Evolutionary conservation across 2,113 vertebrate genomes (phyloP).

Genomic region (Tiliqua scincoides): DNA sequence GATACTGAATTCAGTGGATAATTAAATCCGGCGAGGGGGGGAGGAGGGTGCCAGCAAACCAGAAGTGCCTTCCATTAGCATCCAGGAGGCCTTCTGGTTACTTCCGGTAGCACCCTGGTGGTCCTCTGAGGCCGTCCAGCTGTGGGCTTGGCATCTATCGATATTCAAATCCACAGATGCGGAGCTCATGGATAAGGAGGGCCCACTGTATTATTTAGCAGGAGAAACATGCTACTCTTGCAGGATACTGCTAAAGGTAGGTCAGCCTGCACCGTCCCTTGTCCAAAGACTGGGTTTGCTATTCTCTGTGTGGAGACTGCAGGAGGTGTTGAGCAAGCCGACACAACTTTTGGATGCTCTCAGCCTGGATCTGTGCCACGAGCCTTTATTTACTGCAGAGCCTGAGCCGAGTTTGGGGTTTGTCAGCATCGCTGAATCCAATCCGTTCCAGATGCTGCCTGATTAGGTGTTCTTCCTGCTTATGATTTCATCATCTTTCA

Average conservation of each 20-base stretch:
- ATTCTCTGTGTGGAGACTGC: background rate
- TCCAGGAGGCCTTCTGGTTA: too few species aligned
- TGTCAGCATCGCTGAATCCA: constrained; percentile 23
- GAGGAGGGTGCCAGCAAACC: too few species aligned
- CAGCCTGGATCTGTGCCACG: constrained; percentile 5
- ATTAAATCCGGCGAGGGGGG: too few species aligned
- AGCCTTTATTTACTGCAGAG: constrained; percentile 20
- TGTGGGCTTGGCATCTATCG: too few species aligned
- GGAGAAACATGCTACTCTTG: background rate
- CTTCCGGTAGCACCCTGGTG: too few species aligned
- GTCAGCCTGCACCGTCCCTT: too few species aligned
- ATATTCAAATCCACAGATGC: too few species aligned
- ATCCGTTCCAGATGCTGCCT: constrained; percentile 28
- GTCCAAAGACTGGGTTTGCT: background rate
- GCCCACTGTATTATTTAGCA: too few species aligned
- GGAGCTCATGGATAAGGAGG: too few species aligned
- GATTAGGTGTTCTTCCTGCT: constrained; percentile 26
- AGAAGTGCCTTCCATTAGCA: too few species aligned
- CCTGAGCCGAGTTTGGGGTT: constrained; percentile 4
- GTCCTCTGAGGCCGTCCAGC: too few species aligned
- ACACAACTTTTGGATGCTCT: background rate
- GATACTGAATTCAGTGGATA: too few species aligned
- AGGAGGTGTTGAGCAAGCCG: background rate
- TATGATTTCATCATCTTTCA: constrained; percentile 20
- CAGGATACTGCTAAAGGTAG: background rate